phyloP scores from a whole-genome alignment of 92 coral and sea anemone genomes.

The Parazoanthus atlanticus region DNA sequence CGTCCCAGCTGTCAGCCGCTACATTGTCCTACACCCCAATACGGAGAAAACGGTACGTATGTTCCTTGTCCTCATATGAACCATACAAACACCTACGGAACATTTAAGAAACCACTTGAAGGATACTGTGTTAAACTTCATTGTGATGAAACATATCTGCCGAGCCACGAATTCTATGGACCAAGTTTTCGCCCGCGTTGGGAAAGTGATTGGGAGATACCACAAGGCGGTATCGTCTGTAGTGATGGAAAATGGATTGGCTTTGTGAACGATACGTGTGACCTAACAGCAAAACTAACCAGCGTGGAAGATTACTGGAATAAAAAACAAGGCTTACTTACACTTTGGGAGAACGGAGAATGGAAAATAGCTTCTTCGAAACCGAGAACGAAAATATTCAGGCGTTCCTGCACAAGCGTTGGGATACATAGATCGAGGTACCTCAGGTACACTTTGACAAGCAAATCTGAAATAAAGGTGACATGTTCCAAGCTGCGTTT shows the following conservation, averaged over 20 bases:
- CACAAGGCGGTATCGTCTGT: neutral
- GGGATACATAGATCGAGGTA: neutral
- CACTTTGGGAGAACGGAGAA: slow-evolving; percentile 29
- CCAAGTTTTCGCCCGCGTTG: neutral
- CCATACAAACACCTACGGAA: too few species aligned
- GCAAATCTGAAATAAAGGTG: neutral
- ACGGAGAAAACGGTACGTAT: too few species aligned
- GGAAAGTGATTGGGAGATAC: neutral
- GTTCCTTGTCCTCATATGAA: too few species aligned
- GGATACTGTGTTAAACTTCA: too few species aligned
- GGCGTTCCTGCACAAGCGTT: neutral
- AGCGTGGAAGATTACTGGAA: neutral
- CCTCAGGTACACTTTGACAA: neutral
- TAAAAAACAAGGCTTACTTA: slow-evolving; percentile 15
- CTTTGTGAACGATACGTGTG: neutral
- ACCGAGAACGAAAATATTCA: neutral
- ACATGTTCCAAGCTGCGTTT: slow-evolving; percentile 43
- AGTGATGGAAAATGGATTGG: neutral
- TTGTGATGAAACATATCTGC: neutral
- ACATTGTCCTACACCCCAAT: too few species aligned
- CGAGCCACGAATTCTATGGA: neutral
- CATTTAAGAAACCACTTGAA: too few species aligned
- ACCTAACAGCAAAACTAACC: neutral
- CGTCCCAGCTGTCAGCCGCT: too few species aligned
- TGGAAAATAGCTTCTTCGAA: neutral